Evolutionary conservation across 2,888 invertebrate species (phyloP), one percentile per base, ranked within the genome.

Genomic region (Trissoscelio sp.): DNA sequence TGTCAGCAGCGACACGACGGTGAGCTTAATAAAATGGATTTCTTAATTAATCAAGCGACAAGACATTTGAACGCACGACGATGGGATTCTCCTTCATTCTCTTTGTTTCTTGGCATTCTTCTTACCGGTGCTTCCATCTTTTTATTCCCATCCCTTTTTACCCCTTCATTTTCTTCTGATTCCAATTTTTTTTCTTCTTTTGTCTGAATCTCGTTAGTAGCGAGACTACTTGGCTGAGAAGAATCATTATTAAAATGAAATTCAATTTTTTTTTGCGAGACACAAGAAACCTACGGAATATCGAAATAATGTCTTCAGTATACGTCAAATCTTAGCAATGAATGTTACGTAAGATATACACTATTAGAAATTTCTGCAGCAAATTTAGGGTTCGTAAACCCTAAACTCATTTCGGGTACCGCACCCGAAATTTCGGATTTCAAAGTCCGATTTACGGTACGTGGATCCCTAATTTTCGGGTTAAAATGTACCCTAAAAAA

Each of bases 41-140:
- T 69, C 64, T 82, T 82, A 82, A 82, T 79, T 82, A 82, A 82
- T 82, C 78, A 82, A 74, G 51, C 74, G 67, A 48, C 62, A 67
- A 81, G 77, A 67, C 67, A 70, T 81, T 77, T 70, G 77, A 72
- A 73, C 44, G 62, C 62, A 58, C 72, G 28, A 12, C 48, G 57
- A 64, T 53, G 78, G 22, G 70, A 70, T 78, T 62, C 77, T 60
- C 24, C 55, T 34, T 42, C 53, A 42, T 57, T 53, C 34, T 58
- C 69, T 69, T 69, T 69, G 58, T 60, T 48, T 58, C 39, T 18
- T 28, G 34, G 28, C 11, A 6, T 18, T 18, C 46, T 12, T 14
- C 6, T 14, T 9, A 39, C n/a, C 42, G n/a, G 51, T 12, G 5
- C 11, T 31, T 39, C 7, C 24, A n/a, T n/a, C n/a, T n/a, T 28